These are phyloP conservation scores for Gonocerus acuteangulatus DNA, from an alignment of 2,888 invertebrate genomes.

Conservation along the genomic window DNA sequence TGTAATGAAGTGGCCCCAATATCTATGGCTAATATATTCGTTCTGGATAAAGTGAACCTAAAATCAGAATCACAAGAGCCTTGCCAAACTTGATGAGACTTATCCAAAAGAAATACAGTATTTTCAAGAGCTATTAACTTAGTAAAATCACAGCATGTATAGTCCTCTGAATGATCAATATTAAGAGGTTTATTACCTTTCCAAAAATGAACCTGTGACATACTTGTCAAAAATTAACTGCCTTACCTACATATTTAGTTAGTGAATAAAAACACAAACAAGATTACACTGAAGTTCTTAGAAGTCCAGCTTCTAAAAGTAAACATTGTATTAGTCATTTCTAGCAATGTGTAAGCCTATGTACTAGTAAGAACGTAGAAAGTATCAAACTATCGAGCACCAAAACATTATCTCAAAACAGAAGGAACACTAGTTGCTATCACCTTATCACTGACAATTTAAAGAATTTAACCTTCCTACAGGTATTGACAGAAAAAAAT, in stretches of 20 bases:
- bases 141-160: constrained; percentile 19
- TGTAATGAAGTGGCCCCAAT: constrained; percentile 54
- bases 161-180: constrained; percentile 16
- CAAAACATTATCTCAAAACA: not conserved
- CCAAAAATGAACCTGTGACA: constrained; percentile 31
- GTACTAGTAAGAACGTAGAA: too few relatives aligned
- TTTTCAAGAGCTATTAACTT: constrained; percentile 21
- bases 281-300: not conserved
- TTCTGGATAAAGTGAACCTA: constrained; percentile 43
- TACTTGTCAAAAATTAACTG: constrained; percentile 7
- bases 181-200: constrained; percentile 14
- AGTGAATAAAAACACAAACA: not conserved
- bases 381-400: too few relatives aligned
- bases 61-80: constrained; percentile 23
- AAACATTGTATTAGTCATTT: too few relatives aligned
- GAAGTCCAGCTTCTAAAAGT: too few relatives aligned
- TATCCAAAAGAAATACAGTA: constrained; percentile 25
- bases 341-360: too few relatives aligned
- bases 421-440: constrained; percentile 16
- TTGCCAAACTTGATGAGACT: constrained; percentile 27
- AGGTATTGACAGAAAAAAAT: not conserved
- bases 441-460: constrained; percentile 12
- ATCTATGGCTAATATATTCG: constrained; percentile 53
- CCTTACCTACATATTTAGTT: constrained; percentile 6
- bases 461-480: constrained; percentile 12